Evolutionary conservation across 2,797 vertebrate genomes (phyloP).

Genomic region (Microcaecilia unicolor): DNA sequence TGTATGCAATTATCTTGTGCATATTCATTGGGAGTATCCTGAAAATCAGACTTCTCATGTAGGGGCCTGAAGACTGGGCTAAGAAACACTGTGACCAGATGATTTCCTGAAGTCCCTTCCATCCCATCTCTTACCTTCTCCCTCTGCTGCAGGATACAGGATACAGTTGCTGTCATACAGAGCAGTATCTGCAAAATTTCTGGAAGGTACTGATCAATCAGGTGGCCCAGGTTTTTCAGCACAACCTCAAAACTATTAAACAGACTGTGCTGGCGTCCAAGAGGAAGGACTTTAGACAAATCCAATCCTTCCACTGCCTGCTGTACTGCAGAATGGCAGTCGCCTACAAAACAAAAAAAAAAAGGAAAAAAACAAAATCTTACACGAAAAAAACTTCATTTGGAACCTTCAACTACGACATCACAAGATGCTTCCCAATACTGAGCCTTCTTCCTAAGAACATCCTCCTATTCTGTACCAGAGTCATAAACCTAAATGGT

Average conservation of each 20-base stretch:
- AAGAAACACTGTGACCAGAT: no score
- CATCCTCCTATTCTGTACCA: no score
- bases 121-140: constrained; percentile 69
- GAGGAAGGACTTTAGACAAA: constrained; percentile 68
- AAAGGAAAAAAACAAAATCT: not conserved
- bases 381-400: no score
- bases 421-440: no score
- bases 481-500: no score
- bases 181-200: constrained; percentile 87
- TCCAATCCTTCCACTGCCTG: constrained; percentile 60
- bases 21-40: no score
- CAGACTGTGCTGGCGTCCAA: constrained; percentile 88
- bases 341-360: constrained; percentile 41
- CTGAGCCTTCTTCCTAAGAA: no score
- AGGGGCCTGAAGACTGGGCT: no score
- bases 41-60: no score
- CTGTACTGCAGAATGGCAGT: constrained; percentile 70
- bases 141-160: constrained; percentile 65
- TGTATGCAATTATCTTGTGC: no score
- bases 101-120: no score
- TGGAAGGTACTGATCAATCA: constrained; percentile 72
- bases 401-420: no score
- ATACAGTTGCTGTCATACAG: constrained; percentile 72
- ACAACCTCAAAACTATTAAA: constrained; percentile 79
- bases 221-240: constrained; percentile 81